Base-by-base conservation (phyloP, 2,113 vertebrate species). In the Oplegnathus fasciatus region DNA sequence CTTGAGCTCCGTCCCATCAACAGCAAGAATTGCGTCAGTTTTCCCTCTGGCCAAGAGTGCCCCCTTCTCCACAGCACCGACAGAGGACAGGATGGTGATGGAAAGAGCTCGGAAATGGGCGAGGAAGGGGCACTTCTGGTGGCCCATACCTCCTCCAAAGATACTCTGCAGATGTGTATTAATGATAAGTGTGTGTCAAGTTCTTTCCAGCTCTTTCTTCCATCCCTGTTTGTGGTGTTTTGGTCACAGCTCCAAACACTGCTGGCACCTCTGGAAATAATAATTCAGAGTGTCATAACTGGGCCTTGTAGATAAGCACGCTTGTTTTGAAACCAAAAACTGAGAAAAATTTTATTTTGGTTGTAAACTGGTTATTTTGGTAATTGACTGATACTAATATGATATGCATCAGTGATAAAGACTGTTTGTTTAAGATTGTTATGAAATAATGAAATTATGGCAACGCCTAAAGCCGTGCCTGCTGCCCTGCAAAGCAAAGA, bases 21-120 rank as follows among this genome's bases (percentile, higher is more conserved):
- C 66, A 85, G 85, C 50, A 89, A 86, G 71, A 84, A 57, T 85
- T 93, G 81, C 67, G 22, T 88, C 77, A 88, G 55, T 80, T 91
- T 80, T 87, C 84, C 84, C 83, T 87, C 76, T 22, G 83, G 91
- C 90, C 76, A 55, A 74, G 28, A 71, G 76, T 82, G 80, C 42
- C 75, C 81, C 75, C 40, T 76, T 88, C 82, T 89, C 68, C 60
- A 46, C 50, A 18, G 40, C 52, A 72, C 78, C 48, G 57, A 57
- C 62, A 74, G 81, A 83, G 75, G 75, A 67, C 78, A 57, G 9
- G 34, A 42, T 42, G 68, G 60, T 0, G 15, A 32, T 18, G 32
- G 55, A 58, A 50, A 62, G 30, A 44, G n/a, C 30, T 65, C 3
- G 4, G 20, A 60, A 37, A 37, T 32, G 32, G 10, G 57, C 6